Conservation (phyloP, 2,888 invertebrate species). For the Linnaemya tessellans region DNA sequence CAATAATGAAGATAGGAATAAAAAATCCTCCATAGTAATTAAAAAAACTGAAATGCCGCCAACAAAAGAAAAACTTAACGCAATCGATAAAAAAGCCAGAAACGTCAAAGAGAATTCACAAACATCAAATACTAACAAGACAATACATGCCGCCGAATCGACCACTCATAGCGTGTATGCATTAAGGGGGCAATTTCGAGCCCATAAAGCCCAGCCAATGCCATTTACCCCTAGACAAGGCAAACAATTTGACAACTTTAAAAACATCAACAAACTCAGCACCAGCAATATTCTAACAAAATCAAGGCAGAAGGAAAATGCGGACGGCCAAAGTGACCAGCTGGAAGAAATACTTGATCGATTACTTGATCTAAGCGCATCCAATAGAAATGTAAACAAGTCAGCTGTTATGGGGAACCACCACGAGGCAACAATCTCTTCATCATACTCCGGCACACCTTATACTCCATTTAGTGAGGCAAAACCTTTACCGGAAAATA, state of each 20-base stretch:
- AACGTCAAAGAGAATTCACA: neutral
- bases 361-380: slow-evolving; percentile 76
- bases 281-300: slow-evolving; percentile 2
- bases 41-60: neutral
- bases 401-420: neutral
- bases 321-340: slow-evolving; percentile 73
- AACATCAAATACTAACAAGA: neutral
- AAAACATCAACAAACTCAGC: slow-evolving; percentile 48
- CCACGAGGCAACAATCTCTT: neutral
- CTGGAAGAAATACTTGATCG: slow-evolving; percentile 78
- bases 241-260: slow-evolving; percentile 51
- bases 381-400: slow-evolving; percentile 69
- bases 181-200: slow-evolving; percentile 77
- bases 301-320: slow-evolving; percentile 14
- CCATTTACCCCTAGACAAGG: slow-evolving; percentile 7
- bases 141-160: slow-evolving; percentile 36
- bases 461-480: neutral
- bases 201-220: slow-evolving; percentile 32
- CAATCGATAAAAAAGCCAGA: neutral
- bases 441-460: neutral
- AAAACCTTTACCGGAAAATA: neutral
- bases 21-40: neutral
- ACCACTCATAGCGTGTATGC: slow-evolving; percentile 76
- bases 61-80: neutral
- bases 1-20: neutral